phyloP scores from a whole-genome alignment of 1,140 invertebrate species.

The Listronotus bonariensis region DNA sequence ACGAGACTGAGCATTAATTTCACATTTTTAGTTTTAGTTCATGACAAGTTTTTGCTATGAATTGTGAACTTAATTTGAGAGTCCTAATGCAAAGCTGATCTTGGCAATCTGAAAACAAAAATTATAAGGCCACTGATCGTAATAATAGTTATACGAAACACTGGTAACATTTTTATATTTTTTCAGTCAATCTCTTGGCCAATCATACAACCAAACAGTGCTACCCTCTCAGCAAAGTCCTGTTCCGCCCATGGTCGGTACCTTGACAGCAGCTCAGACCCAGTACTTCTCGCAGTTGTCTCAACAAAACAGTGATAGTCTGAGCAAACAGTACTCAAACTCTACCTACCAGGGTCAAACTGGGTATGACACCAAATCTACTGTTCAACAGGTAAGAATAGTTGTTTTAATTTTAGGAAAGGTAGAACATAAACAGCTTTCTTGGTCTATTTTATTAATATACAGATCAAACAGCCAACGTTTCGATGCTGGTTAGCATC shows the following conservation, averaged over 20 bases:
- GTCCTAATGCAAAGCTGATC: constrained; percentile 8
- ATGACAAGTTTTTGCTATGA: constrained; percentile 4
- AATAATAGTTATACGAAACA: not conserved
- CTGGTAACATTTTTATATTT: constrained; percentile 20
- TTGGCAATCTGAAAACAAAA: constrained; percentile 17
- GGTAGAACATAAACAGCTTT: too few relatives aligned
- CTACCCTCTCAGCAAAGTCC: constrained; percentile 48
- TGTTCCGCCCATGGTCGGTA: constrained; percentile 50
- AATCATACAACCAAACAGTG: constrained; percentile 33
- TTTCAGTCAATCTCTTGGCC: constrained; percentile 38
- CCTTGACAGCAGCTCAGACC: constrained; percentile 69
- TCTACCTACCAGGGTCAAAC: constrained; percentile 8
- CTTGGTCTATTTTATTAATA: too few relatives aligned
- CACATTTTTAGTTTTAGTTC: not conserved
- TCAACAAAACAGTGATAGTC: constrained; percentile 58
- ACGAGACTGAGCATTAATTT: constrained; percentile 20
- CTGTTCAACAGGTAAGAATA: constrained; percentile 23
- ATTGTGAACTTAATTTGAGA: not conserved
- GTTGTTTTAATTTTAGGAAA: too few relatives aligned
- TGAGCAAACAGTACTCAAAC: constrained; percentile 40
- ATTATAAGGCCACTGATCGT: too few relatives aligned
- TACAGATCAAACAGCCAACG: too few relatives aligned
- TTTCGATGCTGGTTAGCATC: too few relatives aligned
- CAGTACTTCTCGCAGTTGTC: constrained; percentile 71
- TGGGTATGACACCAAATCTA: constrained; percentile 20